A percentile compares a stretch with the other conserved stretches of the same genome.
These are phyloP conservation scores for Metridium senile DNA, from an alignment of 92 coral and sea anemone genomes.

Conservation along the genomic window DNA sequence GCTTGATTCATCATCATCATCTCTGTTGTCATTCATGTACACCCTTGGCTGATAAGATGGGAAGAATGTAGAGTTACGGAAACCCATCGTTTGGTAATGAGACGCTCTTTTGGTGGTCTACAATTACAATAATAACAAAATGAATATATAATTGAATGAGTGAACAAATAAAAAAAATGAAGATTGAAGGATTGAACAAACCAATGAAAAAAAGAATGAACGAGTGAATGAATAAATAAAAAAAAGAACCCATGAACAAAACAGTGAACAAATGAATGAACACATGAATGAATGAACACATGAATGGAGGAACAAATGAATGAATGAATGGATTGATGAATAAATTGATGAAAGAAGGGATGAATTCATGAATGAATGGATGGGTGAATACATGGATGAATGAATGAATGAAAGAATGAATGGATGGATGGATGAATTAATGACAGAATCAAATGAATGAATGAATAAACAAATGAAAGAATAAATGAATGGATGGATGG, in stretches of 20 bases:
- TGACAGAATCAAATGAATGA: not conserved
- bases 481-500: not conserved
- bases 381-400: not conserved
- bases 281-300: not conserved
- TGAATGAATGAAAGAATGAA: not conserved
- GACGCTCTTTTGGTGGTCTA: constrained; percentile 46
- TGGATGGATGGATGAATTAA: not conserved
- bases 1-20: constrained; percentile 72
- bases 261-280: not conserved
- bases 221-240: not conserved
- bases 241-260: not conserved
- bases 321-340: not conserved
- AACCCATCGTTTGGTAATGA: constrained; percentile 78
- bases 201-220: not conserved
- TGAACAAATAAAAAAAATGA: not conserved
- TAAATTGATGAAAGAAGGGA: not conserved
- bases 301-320: not conserved
- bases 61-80: constrained; percentile 93
- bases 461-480: not conserved
- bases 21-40: constrained; percentile 84
- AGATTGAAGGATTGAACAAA: not conserved
- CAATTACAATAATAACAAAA: constrained; percentile 26
- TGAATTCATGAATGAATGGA: not conserved
- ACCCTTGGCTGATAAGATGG: constrained; percentile 97
- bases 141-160: not conserved